These are phyloP conservation scores for Rambutsinella grinnellia DNA, from an alignment of 2,888 invertebrate species.

Conservation along the genomic window DNA sequence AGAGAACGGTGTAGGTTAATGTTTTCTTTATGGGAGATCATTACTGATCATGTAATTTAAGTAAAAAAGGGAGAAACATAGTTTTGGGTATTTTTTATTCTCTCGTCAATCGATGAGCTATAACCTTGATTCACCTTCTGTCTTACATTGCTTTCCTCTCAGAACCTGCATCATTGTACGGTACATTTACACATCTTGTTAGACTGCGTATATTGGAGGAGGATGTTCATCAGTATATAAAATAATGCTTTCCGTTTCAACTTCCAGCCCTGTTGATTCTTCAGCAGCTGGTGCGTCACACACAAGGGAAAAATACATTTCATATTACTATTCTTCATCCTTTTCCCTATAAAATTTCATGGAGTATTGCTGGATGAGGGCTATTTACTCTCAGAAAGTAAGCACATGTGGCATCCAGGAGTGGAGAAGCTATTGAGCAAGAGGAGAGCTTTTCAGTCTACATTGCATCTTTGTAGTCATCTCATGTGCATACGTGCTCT, in stretches of 20 bases:
- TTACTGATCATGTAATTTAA: constrained; percentile 3
- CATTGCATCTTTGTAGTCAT: background rate
- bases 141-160: constrained; percentile 3
- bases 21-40: background rate
- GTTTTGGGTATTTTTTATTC: background rate
- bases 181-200: too few relatives aligned
- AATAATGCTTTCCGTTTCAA: background rate
- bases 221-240: background rate
- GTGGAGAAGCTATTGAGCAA: background rate
- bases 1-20: background rate
- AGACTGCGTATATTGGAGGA: too few relatives aligned
- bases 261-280: background rate
- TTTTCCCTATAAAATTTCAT: background rate
- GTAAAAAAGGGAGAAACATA: background rate
- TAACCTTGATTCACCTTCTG: constrained; percentile 47
- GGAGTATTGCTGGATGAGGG: too few relatives aligned
- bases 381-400: too few relatives aligned
- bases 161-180: background rate
- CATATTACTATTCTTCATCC: background rate
- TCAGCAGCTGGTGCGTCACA: background rate
- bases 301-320: background rate
- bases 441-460: background rate
- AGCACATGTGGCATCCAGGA: background rate
- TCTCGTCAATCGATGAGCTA: constrained; percentile 19
- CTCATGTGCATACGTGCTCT: background rate